phyloP scores from a whole-genome alignment of 2,113 vertebrate species.

The Podocnemis expansa region DNA sequence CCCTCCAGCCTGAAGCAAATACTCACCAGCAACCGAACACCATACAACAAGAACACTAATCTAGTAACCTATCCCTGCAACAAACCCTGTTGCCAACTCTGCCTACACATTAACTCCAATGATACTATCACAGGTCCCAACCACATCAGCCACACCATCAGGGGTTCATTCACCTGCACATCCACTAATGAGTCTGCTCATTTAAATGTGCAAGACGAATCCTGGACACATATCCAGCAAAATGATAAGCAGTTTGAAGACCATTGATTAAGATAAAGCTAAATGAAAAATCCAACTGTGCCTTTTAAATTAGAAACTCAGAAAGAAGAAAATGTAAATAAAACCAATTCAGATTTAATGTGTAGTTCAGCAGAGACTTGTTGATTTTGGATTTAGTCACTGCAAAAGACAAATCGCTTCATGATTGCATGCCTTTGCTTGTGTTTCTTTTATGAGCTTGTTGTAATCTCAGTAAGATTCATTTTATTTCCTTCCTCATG shows the following conservation, averaged over 20 bases:
- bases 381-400: neutral
- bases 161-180: too few species aligned
- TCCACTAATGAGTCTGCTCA: slow-evolving; percentile 38
- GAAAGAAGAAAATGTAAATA: slow-evolving; percentile 20
- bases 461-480: slow-evolving; percentile 4
- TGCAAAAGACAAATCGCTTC: slow-evolving; percentile 9
- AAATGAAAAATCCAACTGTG: slow-evolving; percentile 27
- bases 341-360: neutral
- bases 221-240: neutral
- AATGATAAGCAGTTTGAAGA: slow-evolving; percentile 61
- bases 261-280: slow-evolving; percentile 5
- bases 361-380: slow-evolving; percentile 33
- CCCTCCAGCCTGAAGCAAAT: too few species aligned
- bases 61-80: too few species aligned
- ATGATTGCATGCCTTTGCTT: slow-evolving; percentile 2
- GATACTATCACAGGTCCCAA: too few species aligned
- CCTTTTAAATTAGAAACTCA: slow-evolving; percentile 34
- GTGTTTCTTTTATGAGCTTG: neutral
- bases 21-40: too few species aligned
- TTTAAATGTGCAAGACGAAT: slow-evolving; percentile 55
- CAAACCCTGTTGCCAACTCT: too few species aligned
- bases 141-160: too few species aligned
- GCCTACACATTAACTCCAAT: too few species aligned
- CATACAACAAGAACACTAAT: too few species aligned
- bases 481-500: slow-evolving; percentile 28